Evolutionary conservation across 2,113 vertebrate genomes (phyloP).

Genomic region (Pelodiscus sinensis): DNA sequence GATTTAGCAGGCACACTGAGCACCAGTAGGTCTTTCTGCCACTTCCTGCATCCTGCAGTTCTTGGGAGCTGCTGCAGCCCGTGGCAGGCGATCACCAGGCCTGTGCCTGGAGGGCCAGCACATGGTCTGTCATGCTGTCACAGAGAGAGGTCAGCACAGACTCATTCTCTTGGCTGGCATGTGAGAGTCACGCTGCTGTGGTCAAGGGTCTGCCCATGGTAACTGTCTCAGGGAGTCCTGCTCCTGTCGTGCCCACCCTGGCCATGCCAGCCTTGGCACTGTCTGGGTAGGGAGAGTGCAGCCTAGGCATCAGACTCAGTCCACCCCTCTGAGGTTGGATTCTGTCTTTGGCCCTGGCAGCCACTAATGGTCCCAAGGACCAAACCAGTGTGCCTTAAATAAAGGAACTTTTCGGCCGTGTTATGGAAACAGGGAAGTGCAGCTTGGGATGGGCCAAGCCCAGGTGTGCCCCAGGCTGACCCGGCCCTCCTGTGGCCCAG

Average conservation of each 20-base stretch:
- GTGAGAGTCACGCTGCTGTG: too few relatives aligned
- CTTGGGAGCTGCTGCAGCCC: background rate
- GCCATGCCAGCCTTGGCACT: background rate
- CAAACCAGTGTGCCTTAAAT: background rate
- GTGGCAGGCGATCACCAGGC: background rate
- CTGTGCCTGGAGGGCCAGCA: background rate
- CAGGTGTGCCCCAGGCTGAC: background rate
- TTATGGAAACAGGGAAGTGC: background rate
- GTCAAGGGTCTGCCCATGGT: too few relatives aligned
- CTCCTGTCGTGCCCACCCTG: background rate
- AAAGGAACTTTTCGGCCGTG: background rate
- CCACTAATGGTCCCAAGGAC: background rate
- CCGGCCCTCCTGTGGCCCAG: background rate
- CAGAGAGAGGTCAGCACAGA: background rate
- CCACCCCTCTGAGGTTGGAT: background rate
- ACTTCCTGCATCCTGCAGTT: background rate
- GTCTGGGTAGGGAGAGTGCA: background rate
- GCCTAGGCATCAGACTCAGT: background rate
- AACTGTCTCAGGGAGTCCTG: too few relatives aligned
- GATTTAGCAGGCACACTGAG: too few relatives aligned
- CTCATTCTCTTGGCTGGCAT: too few relatives aligned
- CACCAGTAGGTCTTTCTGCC: background rate
- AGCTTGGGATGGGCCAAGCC: background rate
- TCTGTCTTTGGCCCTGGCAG: background rate
- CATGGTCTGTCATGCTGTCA: background rate